These are phyloP conservation scores for Lacerta agilis DNA, from an alignment of 2,797 vertebrate genomes.

Conservation along the genomic window DNA sequence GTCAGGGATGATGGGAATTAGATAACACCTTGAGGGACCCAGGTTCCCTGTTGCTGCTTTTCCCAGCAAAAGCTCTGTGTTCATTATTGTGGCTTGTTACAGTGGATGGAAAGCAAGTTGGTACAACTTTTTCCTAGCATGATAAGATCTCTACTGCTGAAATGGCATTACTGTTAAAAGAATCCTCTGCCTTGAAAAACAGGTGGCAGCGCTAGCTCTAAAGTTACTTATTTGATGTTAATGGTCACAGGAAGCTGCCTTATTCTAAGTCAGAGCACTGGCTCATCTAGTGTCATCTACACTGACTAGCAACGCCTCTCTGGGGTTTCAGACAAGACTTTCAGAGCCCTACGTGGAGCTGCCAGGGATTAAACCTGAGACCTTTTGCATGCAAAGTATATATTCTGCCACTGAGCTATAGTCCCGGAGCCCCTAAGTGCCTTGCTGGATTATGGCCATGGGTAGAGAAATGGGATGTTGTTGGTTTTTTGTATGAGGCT, in stretches of 20 bases:
- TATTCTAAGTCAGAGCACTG: too few species aligned
- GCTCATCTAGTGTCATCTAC: background rate
- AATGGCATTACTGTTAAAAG: background rate
- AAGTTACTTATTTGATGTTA: background rate
- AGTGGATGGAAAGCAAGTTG: background rate
- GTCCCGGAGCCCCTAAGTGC: background rate
- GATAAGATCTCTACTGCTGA: background rate
- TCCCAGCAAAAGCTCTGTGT: background rate
- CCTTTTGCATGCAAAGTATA: background rate
- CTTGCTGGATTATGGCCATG: conserved; percentile 3
- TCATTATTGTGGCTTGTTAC: background rate
- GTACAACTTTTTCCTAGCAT: background rate
- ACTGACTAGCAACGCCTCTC: background rate
- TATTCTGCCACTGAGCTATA: background rate
- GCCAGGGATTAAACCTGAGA: background rate
- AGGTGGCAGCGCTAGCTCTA: background rate
- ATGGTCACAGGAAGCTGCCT: too few species aligned
- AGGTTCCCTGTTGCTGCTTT: background rate
- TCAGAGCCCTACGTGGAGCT: background rate
- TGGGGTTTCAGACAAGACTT: background rate
- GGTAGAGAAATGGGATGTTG: background rate
- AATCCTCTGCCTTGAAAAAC: background rate
- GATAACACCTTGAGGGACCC: background rate
- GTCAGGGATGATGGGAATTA: background rate
- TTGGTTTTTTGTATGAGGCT: background rate